Evolutionary conservation across 2,113 vertebrate genomes (phyloP).

Genomic region (Sterna hirundo): DNA sequence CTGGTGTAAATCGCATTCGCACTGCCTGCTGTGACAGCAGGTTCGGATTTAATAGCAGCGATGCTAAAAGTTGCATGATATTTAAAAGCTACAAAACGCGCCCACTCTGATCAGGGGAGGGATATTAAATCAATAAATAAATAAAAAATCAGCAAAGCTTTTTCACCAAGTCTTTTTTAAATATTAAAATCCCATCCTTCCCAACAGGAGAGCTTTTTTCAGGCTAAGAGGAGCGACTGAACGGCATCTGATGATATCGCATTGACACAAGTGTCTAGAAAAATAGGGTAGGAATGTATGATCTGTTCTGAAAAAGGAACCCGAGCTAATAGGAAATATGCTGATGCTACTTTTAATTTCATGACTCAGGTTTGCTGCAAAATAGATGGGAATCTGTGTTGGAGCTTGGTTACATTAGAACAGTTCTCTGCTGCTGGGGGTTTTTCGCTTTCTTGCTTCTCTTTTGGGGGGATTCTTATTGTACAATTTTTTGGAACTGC

Average conservation of each 20-base stretch:
- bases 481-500: background rate
- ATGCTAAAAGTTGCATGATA: slow-evolving; percentile 54
- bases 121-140: slow-evolving; percentile 1
- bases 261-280: slow-evolving; percentile 65
- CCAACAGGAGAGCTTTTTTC: slow-evolving; percentile 58
- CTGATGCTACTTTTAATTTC: slow-evolving; percentile 64
- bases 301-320: slow-evolving; percentile 51
- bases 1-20: background rate
- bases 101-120: slow-evolving; percentile 34
- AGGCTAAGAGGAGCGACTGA: slow-evolving; percentile 26
- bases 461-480: background rate
- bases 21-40: slow-evolving; percentile 27
- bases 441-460: background rate
- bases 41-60: background rate
- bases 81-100: slow-evolving; percentile 45
- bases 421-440: background rate
- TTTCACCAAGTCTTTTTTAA: background rate
- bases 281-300: slow-evolving; percentile 55
- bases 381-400: slow-evolving; percentile 34
- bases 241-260: slow-evolving; percentile 47
- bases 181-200: slow-evolving; percentile 49
- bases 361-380: slow-evolving; percentile 57
- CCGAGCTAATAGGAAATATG: slow-evolving; percentile 49
- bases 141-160: slow-evolving; percentile 3
- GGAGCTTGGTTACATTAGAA: background rate